phyloP scores from a whole-genome alignment of 2,113 vertebrate species.

The Chlamydotis undulata region DNA sequence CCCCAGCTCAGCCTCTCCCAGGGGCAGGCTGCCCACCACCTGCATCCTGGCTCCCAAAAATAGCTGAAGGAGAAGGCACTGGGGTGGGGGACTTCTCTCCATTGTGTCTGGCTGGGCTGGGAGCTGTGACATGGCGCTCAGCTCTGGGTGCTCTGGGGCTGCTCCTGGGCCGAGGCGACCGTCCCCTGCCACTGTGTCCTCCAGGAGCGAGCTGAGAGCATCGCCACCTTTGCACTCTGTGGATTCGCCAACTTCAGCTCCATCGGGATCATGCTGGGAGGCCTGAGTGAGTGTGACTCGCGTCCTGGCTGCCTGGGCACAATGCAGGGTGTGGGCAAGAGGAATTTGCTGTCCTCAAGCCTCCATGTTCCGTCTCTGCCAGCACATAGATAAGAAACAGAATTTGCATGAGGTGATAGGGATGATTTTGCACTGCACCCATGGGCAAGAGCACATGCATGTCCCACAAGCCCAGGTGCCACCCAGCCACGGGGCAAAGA shows the following conservation, averaged over 20 bases:
- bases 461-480: not conserved
- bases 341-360: not conserved
- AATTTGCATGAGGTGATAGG: not conserved
- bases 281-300: constrained; percentile 81
- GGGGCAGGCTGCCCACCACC: not conserved
- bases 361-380: fast-evolving
- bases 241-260: constrained; percentile 94
- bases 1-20: not conserved
- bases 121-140: not conserved
- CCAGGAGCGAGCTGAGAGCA: constrained; percentile 88
- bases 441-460: fast-evolving
- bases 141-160: not conserved
- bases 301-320: fast-evolving
- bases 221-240: constrained; percentile 89
- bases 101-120: not conserved
- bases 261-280: constrained; percentile 90
- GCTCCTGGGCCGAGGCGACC: not conserved
- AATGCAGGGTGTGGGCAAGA: not conserved
- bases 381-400: not conserved
- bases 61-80: not conserved
- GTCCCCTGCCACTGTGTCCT: not conserved
- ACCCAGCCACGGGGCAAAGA: not conserved
- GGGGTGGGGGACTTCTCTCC: not conserved
- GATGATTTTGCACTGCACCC: not conserved
- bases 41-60: not conserved